These are phyloP conservation scores for Agrochola circellaris DNA, from an alignment of 2,888 invertebrate genomes.

Conservation along the genomic window DNA sequence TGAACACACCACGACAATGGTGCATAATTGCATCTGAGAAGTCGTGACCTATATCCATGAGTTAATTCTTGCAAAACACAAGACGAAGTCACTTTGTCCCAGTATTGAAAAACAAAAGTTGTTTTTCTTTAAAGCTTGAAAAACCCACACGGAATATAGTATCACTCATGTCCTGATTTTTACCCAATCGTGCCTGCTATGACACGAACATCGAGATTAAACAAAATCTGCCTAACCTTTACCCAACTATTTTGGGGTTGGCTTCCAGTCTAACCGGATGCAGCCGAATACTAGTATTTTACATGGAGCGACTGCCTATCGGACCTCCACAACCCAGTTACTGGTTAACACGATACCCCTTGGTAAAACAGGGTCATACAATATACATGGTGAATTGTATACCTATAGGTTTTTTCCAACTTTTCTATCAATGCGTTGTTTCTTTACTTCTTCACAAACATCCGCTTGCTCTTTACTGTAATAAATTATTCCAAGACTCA, in stretches of 20 bases:
- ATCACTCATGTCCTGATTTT: not conserved
- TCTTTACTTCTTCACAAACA: not conserved
- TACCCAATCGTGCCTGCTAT: too few species aligned
- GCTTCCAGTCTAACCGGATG: not conserved
- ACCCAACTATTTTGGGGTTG: not conserved
- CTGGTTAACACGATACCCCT: not conserved
- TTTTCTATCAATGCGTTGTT: not conserved
- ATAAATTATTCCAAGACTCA: slow-evolving; percentile 34
- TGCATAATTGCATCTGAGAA: slow-evolving; percentile 3
- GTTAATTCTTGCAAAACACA: not conserved
- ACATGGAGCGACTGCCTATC: not conserved
- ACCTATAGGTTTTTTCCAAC: not conserved
- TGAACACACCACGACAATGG: slow-evolving; percentile 8
- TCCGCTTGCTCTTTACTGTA: slow-evolving; percentile 22
- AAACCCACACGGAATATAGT: not conserved
- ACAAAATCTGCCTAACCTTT: not conserved
- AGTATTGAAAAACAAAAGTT: slow-evolving; percentile 9
- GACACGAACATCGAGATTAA: not conserved
- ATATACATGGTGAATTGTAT: not conserved
- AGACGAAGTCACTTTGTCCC: not conserved
- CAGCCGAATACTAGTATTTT: not conserved
- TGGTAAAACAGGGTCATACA: not conserved
- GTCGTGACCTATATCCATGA: slow-evolving; percentile 3
- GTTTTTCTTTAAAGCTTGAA: slow-evolving; percentile 17
- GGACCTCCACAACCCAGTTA: not conserved